Conservation (phyloP, 1,140 invertebrate genomes). For the Bemisia tabaci region DNA sequence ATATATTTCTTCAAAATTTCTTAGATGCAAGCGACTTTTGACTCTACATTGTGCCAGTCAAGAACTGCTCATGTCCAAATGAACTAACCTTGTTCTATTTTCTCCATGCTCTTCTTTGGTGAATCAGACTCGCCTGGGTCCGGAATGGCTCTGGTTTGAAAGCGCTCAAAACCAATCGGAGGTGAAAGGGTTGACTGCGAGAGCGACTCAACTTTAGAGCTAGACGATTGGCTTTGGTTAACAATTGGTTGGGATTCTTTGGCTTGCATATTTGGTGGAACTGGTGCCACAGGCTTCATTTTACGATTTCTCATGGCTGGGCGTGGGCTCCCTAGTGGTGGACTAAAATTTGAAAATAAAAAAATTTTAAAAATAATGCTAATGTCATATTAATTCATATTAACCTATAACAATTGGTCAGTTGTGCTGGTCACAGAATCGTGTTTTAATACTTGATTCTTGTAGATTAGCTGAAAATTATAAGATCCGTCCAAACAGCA, state of each 20-base stretch:
- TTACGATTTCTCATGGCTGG: slow-evolving; percentile 48
- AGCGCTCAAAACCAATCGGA: slow-evolving; percentile 7
- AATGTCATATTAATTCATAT: background rate
- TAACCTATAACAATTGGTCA: background rate
- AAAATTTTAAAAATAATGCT: slow-evolving; percentile 1
- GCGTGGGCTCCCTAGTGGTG: slow-evolving; percentile 53
- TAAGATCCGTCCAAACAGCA: too few relatives aligned
- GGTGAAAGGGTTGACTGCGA: slow-evolving; percentile 2
- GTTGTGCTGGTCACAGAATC: too few relatives aligned
- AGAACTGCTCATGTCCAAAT: too few relatives aligned
- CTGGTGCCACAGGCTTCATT: slow-evolving; percentile 51
- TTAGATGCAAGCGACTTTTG: too few relatives aligned
- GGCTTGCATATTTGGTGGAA: slow-evolving; percentile 5
- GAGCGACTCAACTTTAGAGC: slow-evolving; percentile 10
- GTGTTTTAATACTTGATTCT: too few relatives aligned
- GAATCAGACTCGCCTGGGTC: slow-evolving; percentile 3
- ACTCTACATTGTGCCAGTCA: too few relatives aligned
- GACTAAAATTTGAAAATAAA: slow-evolving; percentile 29
- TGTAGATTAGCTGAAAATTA: too few relatives aligned
- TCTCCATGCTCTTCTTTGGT: background rate
- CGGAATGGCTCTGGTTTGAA: slow-evolving; percentile 6
- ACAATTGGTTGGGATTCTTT: slow-evolving; percentile 5
- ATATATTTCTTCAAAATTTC: too few relatives aligned
- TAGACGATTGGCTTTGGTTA: slow-evolving; percentile 2
- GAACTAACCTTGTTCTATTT: too few relatives aligned